Percentiles rank a stretch among this genome's conserved stretches.
phyloP scores from a whole-genome alignment of 2,113 vertebrate species.

The Pseudorasbora parva region DNA sequence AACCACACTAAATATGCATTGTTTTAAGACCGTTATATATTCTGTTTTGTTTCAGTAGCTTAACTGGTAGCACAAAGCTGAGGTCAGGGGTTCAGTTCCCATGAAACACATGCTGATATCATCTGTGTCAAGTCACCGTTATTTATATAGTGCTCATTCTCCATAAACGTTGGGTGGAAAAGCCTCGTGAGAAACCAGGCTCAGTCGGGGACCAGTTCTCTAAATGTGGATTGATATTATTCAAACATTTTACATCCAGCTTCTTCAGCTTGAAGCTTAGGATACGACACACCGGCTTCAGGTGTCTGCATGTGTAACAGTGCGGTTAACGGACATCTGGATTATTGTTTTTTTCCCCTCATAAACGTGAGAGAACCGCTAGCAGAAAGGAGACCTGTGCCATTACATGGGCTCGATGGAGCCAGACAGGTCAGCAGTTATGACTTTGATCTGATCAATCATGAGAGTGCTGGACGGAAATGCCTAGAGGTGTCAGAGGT shows the following conservation, averaged over 20 bases:
- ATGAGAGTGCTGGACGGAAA: conserved; percentile 45
- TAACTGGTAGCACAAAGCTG: neutral
- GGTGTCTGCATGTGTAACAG: conserved; percentile 4
- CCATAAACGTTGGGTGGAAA: too few species aligned
- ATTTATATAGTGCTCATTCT: neutral
- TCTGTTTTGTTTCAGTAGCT: neutral
- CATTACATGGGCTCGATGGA: neutral
- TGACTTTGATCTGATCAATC: conserved; percentile 27
- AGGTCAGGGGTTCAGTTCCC: neutral
- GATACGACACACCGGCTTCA: neutral
- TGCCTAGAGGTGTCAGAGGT: conserved; percentile 50
- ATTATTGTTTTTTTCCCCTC: conserved; percentile 26
- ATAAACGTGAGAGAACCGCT: conserved; percentile 5
- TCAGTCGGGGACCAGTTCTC: too few species aligned
- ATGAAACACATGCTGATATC: conserved; percentile 2
- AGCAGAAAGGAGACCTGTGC: conserved; percentile 16
- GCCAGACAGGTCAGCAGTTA: conserved; percentile 1
- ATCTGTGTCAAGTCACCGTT: neutral
- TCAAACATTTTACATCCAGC: neutral
- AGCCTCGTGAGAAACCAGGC: too few species aligned
- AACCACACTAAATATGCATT: neutral
- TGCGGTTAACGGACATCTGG: neutral
- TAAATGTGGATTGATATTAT: neutral
- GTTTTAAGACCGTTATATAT: neutral
- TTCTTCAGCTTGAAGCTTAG: neutral